Evolutionary conservation across 2,888 invertebrate genomes (phyloP).

Genomic region (Conus canariensis): DNA sequence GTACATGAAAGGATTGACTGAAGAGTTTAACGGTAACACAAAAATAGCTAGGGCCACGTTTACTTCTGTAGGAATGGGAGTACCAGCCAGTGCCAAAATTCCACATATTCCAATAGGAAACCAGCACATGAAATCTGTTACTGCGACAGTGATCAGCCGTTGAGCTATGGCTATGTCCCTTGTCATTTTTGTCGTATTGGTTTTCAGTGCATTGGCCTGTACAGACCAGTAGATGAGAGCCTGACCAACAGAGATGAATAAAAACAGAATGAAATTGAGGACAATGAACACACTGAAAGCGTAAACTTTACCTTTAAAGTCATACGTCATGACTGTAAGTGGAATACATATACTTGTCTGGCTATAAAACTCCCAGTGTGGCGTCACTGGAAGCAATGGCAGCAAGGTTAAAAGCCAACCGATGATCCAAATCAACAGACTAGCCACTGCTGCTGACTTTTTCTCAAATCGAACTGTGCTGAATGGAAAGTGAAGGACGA

Average conservation of each 20-base stretch:
- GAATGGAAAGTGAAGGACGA: constrained; percentile 83
- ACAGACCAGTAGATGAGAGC: constrained; percentile 71
- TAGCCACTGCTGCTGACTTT: constrained; percentile 55
- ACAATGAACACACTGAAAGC: constrained; percentile 72
- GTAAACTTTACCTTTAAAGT: constrained; percentile 76
- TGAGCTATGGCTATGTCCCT: constrained; percentile 17
- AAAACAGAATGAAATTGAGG: constrained; percentile 71
- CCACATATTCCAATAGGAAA: constrained; percentile 9
- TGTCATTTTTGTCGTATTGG: background rate
- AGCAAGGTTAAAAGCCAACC: constrained; percentile 69
- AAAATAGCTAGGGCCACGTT: constrained; percentile 28
- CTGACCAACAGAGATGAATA: constrained; percentile 71
- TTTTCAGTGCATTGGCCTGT: constrained; percentile 17
- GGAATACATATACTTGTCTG: constrained; percentile 74
- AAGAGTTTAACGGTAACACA: constrained; percentile 19
- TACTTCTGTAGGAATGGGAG: constrained; percentile 17
- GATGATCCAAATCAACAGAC: constrained; percentile 55
- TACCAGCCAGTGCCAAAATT: background rate
- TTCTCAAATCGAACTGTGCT: constrained; percentile 63
- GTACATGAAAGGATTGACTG: constrained; percentile 26
- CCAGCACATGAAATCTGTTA: constrained; percentile 33
- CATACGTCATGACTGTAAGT: constrained; percentile 72
- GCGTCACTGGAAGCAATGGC: constrained; percentile 65
- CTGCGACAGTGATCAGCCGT: background rate
- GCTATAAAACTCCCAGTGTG: constrained; percentile 66